Evolutionary conservation across 2,888 invertebrate genomes (phyloP), one percentile per base, ranked within the genome.

Genomic region (Apotomis turbidana): DNA sequence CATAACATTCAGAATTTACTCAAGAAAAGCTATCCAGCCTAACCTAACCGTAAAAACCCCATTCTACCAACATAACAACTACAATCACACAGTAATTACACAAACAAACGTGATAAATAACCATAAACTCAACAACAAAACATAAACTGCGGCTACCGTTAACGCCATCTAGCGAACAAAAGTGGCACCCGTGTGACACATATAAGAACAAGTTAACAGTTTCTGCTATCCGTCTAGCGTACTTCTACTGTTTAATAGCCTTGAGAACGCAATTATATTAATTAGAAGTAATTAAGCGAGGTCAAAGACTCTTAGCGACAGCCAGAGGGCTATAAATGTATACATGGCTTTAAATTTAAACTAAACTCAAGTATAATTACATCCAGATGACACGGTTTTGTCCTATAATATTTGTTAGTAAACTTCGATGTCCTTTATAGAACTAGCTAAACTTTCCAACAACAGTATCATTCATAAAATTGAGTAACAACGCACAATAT

Each of bases 101-200:
- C n/a, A 41, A 41, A 36, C 51, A 27, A 62, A 36, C 10, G 13
- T 4, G 36, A 68, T 51, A 54, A 60, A 44, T 44, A 61, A 46
- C 52, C 4, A 15, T 38, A 59, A 60, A 62, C 36, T 6, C 27
- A 51, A 36, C 13, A 44, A 58, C 49, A 44, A 57, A 61, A 13
- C 15, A n/a, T 54, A 36, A 10, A 57, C 41, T 44, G 8, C 38
- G 61, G 57, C 70, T 74, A 77, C 77, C 73, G 81, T 80, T 79
- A 75, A 66, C 71, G 86, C 84, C 87, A 90, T 87, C 90, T 90
- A 76, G 78, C 75, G 85, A 74, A 69, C 58, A 85, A 79, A 80
- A 83, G 84, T 77, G 70, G 81, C 78, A 88, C 83, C 81, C 80
- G 64, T 75, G 75, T 82, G 83, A 84, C 84, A 86, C 77, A 82